phyloP scores from a whole-genome alignment of 2,797 vertebrate genomes.

The Tachyglossus aculeatus region DNA sequence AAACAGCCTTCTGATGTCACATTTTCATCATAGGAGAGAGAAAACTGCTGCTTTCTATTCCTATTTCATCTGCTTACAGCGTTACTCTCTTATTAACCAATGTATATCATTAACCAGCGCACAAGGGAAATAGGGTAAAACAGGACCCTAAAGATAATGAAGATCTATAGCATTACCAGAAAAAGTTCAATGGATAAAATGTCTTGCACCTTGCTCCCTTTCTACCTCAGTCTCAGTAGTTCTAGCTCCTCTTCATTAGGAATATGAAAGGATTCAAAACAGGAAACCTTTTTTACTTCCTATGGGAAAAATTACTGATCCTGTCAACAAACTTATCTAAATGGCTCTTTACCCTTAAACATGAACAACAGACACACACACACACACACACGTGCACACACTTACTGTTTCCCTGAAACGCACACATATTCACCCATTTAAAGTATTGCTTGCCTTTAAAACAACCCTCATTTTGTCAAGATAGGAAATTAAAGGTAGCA shows the following conservation, averaged over 20 bases:
- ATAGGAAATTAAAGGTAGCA: too few species aligned
- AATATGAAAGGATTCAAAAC: constrained; percentile 27
- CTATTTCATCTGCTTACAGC: constrained; percentile 19
- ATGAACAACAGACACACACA: neutral
- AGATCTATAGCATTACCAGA: constrained; percentile 65
- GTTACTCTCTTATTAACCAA: constrained; percentile 47
- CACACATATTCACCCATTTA: too few species aligned
- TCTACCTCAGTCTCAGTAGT: neutral
- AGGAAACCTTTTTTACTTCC: constrained; percentile 33
- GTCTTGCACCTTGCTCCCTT: constrained; percentile 15
- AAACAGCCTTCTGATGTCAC: neutral
- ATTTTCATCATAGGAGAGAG: constrained; percentile 11
- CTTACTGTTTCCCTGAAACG: neutral
- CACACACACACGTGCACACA: neutral
- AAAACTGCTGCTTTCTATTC: constrained; percentile 21
- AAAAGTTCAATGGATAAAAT: constrained; percentile 62
- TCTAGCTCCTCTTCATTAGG: constrained; percentile 55
- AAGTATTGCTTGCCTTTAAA: too few species aligned
- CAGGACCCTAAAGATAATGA: constrained; percentile 60
- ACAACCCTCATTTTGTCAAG: too few species aligned
- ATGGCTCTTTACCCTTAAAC: neutral
- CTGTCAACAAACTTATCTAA: neutral
- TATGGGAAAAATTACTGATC: constrained; percentile 21
- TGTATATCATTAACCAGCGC: constrained; percentile 56
- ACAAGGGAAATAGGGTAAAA: constrained; percentile 37